Conservation (phyloP, 2,888 invertebrate genomes). For the Glaucopsyche alexis region DNA sequence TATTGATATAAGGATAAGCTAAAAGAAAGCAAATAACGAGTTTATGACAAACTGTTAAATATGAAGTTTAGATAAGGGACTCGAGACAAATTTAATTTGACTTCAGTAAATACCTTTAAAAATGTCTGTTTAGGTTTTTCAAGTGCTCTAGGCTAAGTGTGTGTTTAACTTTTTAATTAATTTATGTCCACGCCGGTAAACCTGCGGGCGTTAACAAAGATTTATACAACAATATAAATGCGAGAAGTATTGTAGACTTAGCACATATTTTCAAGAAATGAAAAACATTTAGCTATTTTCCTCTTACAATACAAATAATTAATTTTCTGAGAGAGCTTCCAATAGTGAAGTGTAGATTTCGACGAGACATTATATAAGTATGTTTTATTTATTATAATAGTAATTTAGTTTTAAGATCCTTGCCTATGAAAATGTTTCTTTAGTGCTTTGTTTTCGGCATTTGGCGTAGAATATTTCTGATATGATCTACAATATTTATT, state of each 20-base stretch:
- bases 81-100: background rate
- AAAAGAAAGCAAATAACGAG: too few relatives aligned
- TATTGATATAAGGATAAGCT: too few relatives aligned
- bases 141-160: background rate
- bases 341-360: too few relatives aligned
- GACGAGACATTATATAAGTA: too few relatives aligned
- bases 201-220: conserved; percentile 2
- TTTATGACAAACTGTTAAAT: too few relatives aligned
- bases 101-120: background rate
- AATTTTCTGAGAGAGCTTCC: too few relatives aligned
- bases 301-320: too few relatives aligned
- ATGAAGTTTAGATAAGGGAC: too few relatives aligned
- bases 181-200: background rate
- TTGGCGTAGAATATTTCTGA: background rate
- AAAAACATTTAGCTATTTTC: background rate
- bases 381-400: too few relatives aligned
- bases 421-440: background rate
- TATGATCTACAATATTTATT: background rate
- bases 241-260: background rate
- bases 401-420: too few relatives aligned
- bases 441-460: background rate
- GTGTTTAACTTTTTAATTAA: conserved; percentile 4
- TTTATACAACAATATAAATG: conserved; percentile 8
- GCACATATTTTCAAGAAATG: background rate
- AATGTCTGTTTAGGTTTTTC: background rate